phyloP scores from a whole-genome alignment of 92 coral and sea anemone genomes.

The Porites divaricata region DNA sequence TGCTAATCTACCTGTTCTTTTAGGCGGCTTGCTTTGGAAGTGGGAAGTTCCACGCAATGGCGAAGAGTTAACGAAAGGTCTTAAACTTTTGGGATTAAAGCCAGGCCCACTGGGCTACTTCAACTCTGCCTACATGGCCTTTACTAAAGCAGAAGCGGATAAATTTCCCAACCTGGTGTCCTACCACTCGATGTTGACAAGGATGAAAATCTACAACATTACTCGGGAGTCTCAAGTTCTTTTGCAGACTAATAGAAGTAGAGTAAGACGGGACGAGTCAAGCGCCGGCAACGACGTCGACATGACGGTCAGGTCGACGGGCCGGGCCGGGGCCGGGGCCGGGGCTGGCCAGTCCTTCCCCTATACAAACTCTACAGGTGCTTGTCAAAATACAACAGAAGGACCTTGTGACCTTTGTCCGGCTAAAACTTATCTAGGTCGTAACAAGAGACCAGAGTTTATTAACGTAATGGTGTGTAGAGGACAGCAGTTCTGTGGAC shows the following conservation, averaged over 20 bases:
- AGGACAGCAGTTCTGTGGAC: not conserved
- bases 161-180: constrained; percentile 32
- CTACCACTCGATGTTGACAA: not conserved
- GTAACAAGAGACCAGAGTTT: constrained; percentile 18
- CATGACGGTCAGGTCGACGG: too few species aligned
- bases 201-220: not conserved
- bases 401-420: constrained; percentile 47
- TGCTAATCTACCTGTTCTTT: not conserved
- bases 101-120: constrained; percentile 51
- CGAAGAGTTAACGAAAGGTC: not conserved
- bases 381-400: constrained; percentile 15
- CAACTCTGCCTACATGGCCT: constrained; percentile 52
- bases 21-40: too few species aligned
- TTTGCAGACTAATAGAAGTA: not conserved
- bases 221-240: not conserved
- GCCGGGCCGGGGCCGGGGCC: too few species aligned
- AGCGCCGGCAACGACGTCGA: too few species aligned
- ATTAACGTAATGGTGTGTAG: constrained; percentile 54
- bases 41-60: not conserved
- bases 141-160: not conserved
- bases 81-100: not conserved
- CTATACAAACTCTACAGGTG: not conserved
- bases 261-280: not conserved
- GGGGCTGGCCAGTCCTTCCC: not conserved
- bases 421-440: constrained; percentile 50